Evolutionary conservation across 2,888 invertebrate genomes (phyloP), one percentile per base, ranked within the genome.

Genomic region (Tupiocoris notatus): DNA sequence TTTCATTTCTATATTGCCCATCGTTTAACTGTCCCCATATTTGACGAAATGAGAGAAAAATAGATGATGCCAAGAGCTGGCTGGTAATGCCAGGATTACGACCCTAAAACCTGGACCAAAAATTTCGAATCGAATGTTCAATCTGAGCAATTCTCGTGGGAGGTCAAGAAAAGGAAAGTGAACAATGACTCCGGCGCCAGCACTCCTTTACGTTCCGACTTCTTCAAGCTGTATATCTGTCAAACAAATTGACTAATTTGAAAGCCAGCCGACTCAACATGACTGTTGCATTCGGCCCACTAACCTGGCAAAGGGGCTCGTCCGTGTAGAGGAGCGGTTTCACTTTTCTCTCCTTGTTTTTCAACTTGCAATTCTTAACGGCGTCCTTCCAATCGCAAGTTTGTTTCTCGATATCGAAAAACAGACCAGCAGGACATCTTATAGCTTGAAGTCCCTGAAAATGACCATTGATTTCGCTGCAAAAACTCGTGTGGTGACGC

Each of bases 321-420:
- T 94, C 94, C 54, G 95, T 96, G 86, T 91, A 91, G 77, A 95
- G 86, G 81, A 94, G 86, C 77, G 95, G 95, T 83, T 94, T 94
- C 18, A 92, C 88, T 84, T 94, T 94, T 79, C 93, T 90, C 83
- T 94, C 94, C 84, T 95, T 95, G 85, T 91, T 93, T 87, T 94
- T 94, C 81, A 91, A 84, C 83, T 94, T 94, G 86, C 95, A 96
- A 85, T 95, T 95, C 84, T 93, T 94, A n/a, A 95, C 95, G 1
- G 94, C 89, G 79, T 91, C 93, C 84, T 93, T 95, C 95, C 95
- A 96, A 84, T 95, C 95, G 83, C 95, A 96, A 1, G 95, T 95
- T 85, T 96, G 95, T 84, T 95, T 94, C 84, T 95, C 95, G 83
- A 95, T 94, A 84, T 96, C 95, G 86, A 96, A 96, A 86, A 88